Conservation (phyloP, 2,888 invertebrate genomes). For the Tyria jacobaeae region DNA sequence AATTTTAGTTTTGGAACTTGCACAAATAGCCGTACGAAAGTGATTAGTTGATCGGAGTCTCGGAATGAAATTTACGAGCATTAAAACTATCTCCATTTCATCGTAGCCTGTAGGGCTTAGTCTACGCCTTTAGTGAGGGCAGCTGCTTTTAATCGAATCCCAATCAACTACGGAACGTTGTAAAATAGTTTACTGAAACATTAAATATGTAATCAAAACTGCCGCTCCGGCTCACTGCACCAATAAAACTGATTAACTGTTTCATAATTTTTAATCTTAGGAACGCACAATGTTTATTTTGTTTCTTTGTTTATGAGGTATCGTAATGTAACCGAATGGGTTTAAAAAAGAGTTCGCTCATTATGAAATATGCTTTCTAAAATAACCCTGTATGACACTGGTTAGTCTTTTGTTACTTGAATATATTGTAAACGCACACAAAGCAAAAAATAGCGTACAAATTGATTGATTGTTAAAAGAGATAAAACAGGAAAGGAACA, state of each 20-base stretch:
- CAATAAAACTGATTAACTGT: slow-evolving; percentile 71
- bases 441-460: slow-evolving; percentile 63
- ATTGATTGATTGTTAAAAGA: slow-evolving; percentile 72
- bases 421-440: slow-evolving; percentile 49
- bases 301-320: slow-evolving; percentile 59
- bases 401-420: slow-evolving; percentile 36
- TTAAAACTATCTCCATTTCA: slow-evolving; percentile 84
- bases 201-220: slow-evolving; percentile 78
- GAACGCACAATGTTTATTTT: slow-evolving; percentile 57
- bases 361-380: slow-evolving; percentile 34
- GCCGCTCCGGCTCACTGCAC: slow-evolving; percentile 63
- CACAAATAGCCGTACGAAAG: slow-evolving; percentile 70
- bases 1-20: slow-evolving; percentile 70
- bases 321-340: slow-evolving; percentile 40
- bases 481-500: slow-evolving; percentile 72
- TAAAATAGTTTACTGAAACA: slow-evolving; percentile 78
- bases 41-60: slow-evolving; percentile 78
- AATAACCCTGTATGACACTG: slow-evolving; percentile 26
- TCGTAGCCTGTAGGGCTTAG: slow-evolving; percentile 72
- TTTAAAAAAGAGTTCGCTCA: slow-evolving; percentile 28
- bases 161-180: slow-evolving; percentile 78
- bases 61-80: slow-evolving; percentile 82
- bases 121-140: slow-evolving; percentile 64
- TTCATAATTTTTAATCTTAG: slow-evolving; percentile 69
- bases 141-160: slow-evolving; percentile 83